Evolutionary conservation across 2,113 vertebrate species (phyloP).

Genomic region (Paradisaea rubra): DNA sequence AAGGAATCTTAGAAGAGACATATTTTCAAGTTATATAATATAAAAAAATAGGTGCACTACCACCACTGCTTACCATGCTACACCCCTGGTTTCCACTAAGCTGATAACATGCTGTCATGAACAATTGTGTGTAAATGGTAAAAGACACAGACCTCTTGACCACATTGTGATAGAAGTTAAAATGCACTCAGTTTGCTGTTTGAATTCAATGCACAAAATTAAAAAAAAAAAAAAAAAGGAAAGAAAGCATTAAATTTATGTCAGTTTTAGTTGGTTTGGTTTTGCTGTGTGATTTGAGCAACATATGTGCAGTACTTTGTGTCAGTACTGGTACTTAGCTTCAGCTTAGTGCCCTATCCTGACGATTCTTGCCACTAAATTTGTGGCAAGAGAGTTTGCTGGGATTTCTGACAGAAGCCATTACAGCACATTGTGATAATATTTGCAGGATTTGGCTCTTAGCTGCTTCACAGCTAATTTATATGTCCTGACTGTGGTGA

Average conservation of each 20-base stretch:
- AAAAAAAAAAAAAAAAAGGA: slow-evolving; percentile 48
- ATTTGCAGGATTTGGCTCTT: slow-evolving; percentile 7
- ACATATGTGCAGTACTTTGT: neutral
- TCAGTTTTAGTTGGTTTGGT: slow-evolving; percentile 70
- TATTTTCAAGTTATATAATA: slow-evolving; percentile 95
- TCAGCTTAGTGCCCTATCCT: neutral
- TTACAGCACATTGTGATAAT: neutral
- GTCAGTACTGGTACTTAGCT: slow-evolving; percentile 16
- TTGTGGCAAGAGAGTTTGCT: neutral
- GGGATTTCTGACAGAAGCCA: neutral
- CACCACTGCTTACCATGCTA: slow-evolving; percentile 81
- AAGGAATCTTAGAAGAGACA: slow-evolving; percentile 91
- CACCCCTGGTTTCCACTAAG: slow-evolving; percentile 83
- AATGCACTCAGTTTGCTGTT: slow-evolving; percentile 95
- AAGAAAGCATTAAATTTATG: slow-evolving; percentile 65
- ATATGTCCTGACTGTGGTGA: neutral
- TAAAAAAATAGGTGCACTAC: slow-evolving; percentile 79
- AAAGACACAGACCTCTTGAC: slow-evolving; percentile 89
- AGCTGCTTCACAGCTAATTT: neutral
- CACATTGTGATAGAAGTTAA: slow-evolving; percentile 91
- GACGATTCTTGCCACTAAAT: neutral
- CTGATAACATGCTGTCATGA: slow-evolving; percentile 84
- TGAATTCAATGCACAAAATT: slow-evolving; percentile 93
- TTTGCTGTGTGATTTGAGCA: slow-evolving; percentile 51
- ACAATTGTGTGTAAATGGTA: slow-evolving; percentile 90